Conservation (phyloP, 2,888 invertebrate species). For the Blera fallax region DNA sequence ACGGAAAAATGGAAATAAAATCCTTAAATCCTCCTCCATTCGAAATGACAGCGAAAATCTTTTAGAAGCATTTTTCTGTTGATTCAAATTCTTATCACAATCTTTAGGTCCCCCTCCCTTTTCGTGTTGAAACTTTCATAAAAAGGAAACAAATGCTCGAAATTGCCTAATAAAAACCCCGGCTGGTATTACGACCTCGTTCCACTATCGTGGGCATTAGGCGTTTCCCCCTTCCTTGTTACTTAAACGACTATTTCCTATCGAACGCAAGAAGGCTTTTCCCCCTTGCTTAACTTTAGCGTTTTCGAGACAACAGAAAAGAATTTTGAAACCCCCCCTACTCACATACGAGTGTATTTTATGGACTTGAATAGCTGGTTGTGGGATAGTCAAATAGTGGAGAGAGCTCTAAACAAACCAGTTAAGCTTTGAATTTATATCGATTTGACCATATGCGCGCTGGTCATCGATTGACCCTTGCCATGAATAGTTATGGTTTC, state of each 20-base stretch:
- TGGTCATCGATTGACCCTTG: too few relatives aligned
- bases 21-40: background rate
- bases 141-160: background rate
- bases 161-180: conserved; percentile 7
- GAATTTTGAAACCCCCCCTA: too few relatives aligned
- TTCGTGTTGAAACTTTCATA: background rate
- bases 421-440: too few relatives aligned
- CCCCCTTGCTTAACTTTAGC: background rate
- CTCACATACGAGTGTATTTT: too few relatives aligned
- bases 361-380: too few relatives aligned
- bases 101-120: background rate
- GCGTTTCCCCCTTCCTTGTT: background rate
- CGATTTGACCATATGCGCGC: too few relatives aligned
- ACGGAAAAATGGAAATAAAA: background rate
- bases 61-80: background rate
- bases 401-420: too few relatives aligned
- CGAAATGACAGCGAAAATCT: background rate
- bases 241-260: conserved; percentile 1
- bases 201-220: background rate
- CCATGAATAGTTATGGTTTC: too few relatives aligned
- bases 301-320: too few relatives aligned
- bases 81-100: conserved; percentile 14
- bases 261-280: background rate
- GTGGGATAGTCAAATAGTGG: too few relatives aligned
- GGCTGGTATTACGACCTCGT: background rate